Evolutionary conservation across 2,113 vertebrate genomes (phyloP).

Genomic region (Delphinus delphis): DNA sequence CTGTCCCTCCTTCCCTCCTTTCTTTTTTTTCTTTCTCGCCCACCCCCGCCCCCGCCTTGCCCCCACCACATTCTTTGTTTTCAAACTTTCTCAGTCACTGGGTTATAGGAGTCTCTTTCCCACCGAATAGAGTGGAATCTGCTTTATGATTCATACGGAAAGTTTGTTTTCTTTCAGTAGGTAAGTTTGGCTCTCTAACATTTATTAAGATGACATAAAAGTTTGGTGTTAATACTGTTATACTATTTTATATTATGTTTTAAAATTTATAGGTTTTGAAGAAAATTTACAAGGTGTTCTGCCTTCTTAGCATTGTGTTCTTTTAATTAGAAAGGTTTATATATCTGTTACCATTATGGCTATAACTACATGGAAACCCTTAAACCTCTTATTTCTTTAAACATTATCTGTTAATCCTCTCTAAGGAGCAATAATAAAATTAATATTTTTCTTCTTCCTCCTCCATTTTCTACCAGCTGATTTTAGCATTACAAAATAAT

Average conservation of each 20-base stretch:
- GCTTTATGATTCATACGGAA: background rate
- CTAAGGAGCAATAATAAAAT: background rate
- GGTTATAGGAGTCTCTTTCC: background rate
- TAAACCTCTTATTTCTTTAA: constrained; percentile 14
- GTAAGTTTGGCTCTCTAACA: background rate
- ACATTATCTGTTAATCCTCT: background rate
- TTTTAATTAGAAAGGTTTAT: background rate
- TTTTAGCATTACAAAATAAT: constrained; percentile 43
- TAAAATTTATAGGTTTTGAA: background rate
- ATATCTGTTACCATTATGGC: background rate
- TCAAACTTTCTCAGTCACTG: background rate
- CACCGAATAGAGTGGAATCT: background rate
- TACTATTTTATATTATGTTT: background rate
- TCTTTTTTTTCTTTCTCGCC: background rate
- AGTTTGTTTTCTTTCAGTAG: background rate
- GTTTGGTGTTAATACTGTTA: background rate
- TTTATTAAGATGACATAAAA: background rate
- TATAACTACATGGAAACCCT: background rate
- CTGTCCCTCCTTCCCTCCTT: background rate
- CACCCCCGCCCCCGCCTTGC: fast-evolving
- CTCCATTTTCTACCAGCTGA: background rate
- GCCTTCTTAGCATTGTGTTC: background rate
- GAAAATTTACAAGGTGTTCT: background rate
- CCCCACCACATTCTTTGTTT: background rate
- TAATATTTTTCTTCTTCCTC: background rate